Evolutionary conservation across 2,797 vertebrate species (phyloP).

Genomic region (Pseudocheirus occidentalis): DNA sequence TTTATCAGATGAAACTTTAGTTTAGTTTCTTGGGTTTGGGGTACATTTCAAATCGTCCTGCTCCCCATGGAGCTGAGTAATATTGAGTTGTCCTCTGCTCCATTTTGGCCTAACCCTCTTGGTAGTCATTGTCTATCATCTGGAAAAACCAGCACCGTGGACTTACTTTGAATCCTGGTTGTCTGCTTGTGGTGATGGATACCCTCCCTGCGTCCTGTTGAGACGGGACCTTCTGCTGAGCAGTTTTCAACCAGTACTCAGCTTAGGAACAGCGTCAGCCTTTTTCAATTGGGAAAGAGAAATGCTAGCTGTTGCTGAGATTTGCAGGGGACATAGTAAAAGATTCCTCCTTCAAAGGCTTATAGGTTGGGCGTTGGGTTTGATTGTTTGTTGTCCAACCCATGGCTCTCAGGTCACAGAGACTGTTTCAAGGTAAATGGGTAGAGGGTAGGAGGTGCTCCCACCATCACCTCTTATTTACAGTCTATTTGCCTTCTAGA

Average conservation of each 20-base stretch:
- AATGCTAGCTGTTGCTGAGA: background rate
- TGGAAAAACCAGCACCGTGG: background rate
- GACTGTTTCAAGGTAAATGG: background rate
- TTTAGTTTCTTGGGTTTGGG: background rate
- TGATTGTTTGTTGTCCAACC: background rate
- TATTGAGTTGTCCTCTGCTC: background rate
- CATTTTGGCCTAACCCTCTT: background rate
- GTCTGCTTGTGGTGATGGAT: background rate
- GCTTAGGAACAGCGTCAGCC: background rate
- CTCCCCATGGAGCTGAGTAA: background rate
- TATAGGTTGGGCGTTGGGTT: background rate
- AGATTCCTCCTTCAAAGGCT: background rate
- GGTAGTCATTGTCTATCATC: background rate
- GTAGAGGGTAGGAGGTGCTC: background rate
- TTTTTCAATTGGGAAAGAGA: background rate
- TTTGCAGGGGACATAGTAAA: background rate
- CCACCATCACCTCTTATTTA: background rate
- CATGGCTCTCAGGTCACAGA: background rate
- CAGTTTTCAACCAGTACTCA: background rate
- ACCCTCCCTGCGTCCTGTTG: background rate
- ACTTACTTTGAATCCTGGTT: background rate
- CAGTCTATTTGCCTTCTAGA: background rate
- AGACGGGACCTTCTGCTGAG: background rate
- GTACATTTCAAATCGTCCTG: background rate
- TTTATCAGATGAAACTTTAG: background rate